Evolutionary conservation across 2,888 invertebrate species (phyloP).

Genomic region (Spicauda simplicius): DNA sequence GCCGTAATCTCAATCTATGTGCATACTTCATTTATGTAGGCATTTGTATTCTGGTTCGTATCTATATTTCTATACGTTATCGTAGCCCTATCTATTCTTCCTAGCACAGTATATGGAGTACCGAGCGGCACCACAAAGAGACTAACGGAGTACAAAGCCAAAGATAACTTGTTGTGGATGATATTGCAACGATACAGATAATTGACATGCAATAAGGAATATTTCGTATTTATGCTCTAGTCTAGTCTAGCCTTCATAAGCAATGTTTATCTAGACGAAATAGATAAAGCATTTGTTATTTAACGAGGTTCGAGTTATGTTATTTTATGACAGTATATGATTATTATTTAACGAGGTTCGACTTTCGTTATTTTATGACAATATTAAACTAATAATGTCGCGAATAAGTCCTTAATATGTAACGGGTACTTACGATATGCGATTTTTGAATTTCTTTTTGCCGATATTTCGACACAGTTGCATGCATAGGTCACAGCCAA

Average conservation of each 20-base stretch:
- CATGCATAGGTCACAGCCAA: no score
- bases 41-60: background rate
- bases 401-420: no score
- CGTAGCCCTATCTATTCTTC: constrained; percentile 18
- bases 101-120: constrained; percentile 1
- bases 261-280: no score
- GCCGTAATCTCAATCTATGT: background rate
- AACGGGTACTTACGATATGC: no score
- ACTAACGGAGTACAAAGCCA: constrained; percentile 6
- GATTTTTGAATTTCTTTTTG: no score
- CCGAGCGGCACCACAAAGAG: constrained; percentile 19
- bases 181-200: constrained; percentile 30
- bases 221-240: constrained; percentile 3
- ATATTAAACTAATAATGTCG: no score
- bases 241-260: background rate
- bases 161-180: constrained; percentile 25
- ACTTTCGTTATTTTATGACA: no score
- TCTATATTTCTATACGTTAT: constrained; percentile 13
- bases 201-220: constrained; percentile 28
- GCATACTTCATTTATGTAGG: background rate
- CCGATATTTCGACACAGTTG: no score
- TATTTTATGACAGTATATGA: no score
- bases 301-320: no score
- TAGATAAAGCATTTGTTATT: no score
- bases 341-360: no score